phyloP scores from a whole-genome alignment of 2,888 invertebrate species.

The Pyrrhosoma nymphula region DNA sequence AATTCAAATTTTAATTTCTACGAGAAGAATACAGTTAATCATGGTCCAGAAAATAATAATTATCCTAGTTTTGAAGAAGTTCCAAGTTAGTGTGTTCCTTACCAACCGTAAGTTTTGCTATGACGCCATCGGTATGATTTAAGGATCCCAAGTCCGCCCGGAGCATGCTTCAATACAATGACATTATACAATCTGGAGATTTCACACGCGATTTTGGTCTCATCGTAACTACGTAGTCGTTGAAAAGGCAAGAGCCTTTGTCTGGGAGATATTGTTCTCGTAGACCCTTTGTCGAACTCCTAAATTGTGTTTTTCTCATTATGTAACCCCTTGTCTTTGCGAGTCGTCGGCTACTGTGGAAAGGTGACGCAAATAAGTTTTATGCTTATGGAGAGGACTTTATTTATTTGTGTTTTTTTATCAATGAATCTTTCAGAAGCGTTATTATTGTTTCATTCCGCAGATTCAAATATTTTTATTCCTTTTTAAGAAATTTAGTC shows the following conservation, averaged over 20 bases:
- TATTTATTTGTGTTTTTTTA: no score
- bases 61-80: no score
- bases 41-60: no score
- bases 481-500: no score
- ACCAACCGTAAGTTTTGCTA: neutral
- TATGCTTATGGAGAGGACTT: no score
- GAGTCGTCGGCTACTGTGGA: neutral
- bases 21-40: no score
- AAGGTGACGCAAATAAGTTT: neutral
- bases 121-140: neutral
- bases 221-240: neutral
- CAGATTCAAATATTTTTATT: no score
- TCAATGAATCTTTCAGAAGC: no score
- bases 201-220: neutral
- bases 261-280: neutral
- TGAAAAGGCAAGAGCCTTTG: neutral
- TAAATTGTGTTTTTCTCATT: neutral
- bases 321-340: neutral
- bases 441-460: no score
- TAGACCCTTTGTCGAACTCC: neutral
- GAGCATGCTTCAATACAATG: neutral
- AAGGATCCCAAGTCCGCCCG: neutral
- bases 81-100: neutral
- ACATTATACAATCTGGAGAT: neutral
- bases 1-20: no score